These are phyloP conservation scores for Nibea albiflora DNA, from an alignment of 2,113 vertebrate species.

Conservation along the genomic window DNA sequence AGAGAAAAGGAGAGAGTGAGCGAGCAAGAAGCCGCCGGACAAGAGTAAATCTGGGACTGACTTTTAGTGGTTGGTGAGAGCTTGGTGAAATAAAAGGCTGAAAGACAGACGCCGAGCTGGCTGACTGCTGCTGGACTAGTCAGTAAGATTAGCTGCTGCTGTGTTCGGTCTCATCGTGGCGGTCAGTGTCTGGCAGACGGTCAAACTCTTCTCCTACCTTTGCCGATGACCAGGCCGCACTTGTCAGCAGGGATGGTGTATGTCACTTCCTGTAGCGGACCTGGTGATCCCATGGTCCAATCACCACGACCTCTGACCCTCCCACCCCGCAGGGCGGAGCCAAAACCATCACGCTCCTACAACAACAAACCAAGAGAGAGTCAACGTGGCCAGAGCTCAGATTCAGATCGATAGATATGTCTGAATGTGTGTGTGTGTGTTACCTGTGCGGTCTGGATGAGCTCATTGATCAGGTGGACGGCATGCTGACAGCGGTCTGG, in stretches of 20 bases:
- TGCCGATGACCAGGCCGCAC: constrained; percentile 95
- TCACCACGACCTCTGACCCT: constrained; percentile 89
- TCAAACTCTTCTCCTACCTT: constrained; percentile 83
- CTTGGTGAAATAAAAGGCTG: no score
- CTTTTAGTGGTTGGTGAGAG: no score
- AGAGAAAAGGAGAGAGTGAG: no score
- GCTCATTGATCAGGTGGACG: constrained; percentile 93
- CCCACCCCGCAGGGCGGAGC: constrained; percentile 80
- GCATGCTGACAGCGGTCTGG: constrained; percentile 94
- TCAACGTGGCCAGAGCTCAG: neutral
- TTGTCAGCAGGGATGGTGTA: constrained; percentile 96
- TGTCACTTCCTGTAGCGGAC: constrained; percentile 93
- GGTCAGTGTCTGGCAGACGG: no score
- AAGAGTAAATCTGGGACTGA: no score
- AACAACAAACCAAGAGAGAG: neutral
- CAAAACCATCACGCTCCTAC: constrained; percentile 93
- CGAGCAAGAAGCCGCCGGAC: no score
- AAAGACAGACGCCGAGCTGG: no score
- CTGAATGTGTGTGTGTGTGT: constrained; percentile 15
- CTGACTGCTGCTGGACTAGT: no score
- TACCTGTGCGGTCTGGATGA: constrained; percentile 95
- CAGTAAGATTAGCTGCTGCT: no score
- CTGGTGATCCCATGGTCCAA: constrained; percentile 90
- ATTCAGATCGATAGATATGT: neutral
- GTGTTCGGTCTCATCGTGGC: no score